A percentile compares a stretch with the other conserved stretches of the same genome.
phyloP scores from a whole-genome alignment of 2,888 invertebrate species.

The Microdon myrmicae region DNA sequence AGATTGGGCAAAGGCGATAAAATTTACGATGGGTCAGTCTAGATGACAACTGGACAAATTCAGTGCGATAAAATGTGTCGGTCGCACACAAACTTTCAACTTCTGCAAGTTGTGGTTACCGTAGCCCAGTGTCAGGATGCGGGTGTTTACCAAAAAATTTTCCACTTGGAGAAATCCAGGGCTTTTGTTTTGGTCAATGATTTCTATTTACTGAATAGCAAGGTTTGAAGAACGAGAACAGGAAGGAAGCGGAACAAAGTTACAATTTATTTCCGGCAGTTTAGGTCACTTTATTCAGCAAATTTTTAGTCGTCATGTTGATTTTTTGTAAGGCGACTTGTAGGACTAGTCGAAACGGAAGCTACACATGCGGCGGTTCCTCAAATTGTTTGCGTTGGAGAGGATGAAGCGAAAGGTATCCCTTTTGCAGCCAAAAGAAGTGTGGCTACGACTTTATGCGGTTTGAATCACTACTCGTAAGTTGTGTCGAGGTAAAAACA shows the following conservation, averaged over 20 bases:
- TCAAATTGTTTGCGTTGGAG: too few relatives aligned
- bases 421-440: too few relatives aligned
- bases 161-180: constrained; percentile 31
- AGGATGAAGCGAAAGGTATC: too few relatives aligned
- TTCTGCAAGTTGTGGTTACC: constrained; percentile 18
- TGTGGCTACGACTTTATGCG: too few relatives aligned
- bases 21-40: constrained; percentile 30
- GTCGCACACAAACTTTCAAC: constrained; percentile 46
- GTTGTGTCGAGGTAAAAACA: too few relatives aligned
- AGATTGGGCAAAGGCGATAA: constrained; percentile 31
- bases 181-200: constrained; percentile 7
- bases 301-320: constrained; percentile 40
- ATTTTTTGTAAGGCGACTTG: too few relatives aligned
- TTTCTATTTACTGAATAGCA: too few relatives aligned
- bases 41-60: constrained; percentile 47
- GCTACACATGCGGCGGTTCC: too few relatives aligned
- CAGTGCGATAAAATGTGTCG: constrained; percentile 47
- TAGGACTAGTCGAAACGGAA: too few relatives aligned
- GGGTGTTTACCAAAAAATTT: constrained; percentile 44
- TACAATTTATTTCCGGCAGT: constrained; percentile 52
- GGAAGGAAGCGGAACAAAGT: constrained; percentile 32
- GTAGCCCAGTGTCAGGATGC: constrained; percentile 18
- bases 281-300: constrained; percentile 49
- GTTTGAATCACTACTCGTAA: too few relatives aligned
- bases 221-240: constrained; percentile 27